phyloP scores from a whole-genome alignment of 1,140 invertebrate genomes.

The Drosophila ohnishii region DNA sequence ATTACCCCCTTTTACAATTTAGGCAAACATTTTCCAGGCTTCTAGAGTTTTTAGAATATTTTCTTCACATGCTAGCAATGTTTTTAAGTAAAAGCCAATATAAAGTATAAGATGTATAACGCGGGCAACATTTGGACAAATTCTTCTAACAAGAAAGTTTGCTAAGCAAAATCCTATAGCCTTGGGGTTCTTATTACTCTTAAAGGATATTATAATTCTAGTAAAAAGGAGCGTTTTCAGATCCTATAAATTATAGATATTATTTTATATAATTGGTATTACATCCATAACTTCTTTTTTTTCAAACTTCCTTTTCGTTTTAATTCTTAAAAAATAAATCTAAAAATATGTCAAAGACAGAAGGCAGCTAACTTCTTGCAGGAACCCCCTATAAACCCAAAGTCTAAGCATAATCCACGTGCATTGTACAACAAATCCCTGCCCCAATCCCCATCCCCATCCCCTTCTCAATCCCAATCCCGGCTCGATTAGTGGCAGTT shows the following conservation, averaged over 20 bases:
- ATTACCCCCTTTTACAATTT: neutral
- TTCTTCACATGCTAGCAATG: neutral
- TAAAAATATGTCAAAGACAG: neutral
- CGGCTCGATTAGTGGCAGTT: slow-evolving; percentile 31
- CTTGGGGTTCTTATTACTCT: too few relatives aligned
- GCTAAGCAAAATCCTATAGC: too few relatives aligned
- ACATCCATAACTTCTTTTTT: neutral
- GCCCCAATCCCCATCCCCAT: neutral
- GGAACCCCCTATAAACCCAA: neutral
- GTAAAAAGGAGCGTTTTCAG: neutral
- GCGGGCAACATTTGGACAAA: neutral
- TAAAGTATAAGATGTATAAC: neutral
- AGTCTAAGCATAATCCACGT: neutral
- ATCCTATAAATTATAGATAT: too few relatives aligned
- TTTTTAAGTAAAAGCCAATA: neutral
- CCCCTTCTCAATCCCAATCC: neutral
- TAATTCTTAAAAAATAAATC: neutral
- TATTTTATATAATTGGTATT: too few relatives aligned
- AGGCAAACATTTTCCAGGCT: too few relatives aligned
- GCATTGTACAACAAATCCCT: slow-evolving; percentile 4
- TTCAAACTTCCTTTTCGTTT: neutral
- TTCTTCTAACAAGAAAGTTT: too few relatives aligned
- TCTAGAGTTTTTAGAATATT: neutral
- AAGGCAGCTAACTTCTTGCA: neutral
- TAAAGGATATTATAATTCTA: too few relatives aligned